Base-by-base conservation (phyloP, 2,888 invertebrate genomes). In the Callinectes sapidus region DNA sequence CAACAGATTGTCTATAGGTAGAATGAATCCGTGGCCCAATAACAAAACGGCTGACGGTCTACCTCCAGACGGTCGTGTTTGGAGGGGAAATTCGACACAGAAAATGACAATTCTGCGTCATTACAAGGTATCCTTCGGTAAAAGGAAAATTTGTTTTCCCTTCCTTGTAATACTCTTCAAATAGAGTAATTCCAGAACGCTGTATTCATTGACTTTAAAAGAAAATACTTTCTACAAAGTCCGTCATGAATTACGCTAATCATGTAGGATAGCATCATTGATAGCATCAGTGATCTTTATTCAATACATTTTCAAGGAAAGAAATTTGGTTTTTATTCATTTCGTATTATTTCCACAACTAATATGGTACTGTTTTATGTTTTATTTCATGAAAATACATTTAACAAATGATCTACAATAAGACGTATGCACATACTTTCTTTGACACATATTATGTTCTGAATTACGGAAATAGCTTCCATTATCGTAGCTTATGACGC, bases 41-140 rank as follows among this genome's bases (percentile, higher is more conserved):
- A 71, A 71, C 71, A 71, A 71, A 28, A 71, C 71, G 71, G 71
- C 71, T 71, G 71, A 71, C 71, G n/a, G n/a, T 71, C 28, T 71
- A 13, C n/a, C 28, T 28, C 71, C 71, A 71, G 71, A 28, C 71
- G 23, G 18, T 23, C 23, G 61, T 61, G 61, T 61, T 61, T 61
- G 61, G 18, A 28, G 71, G 71, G 71, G n/a, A n/a, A 71, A 71
- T 10, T 28, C 71, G 71, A 81, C 81, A 81, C 81, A 81, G 81
- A 81, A 81, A 81, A 81, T 81, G 81, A 35, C 13, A 32, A 18
- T n/a, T 81, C 35, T 81, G 16, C 35, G 16, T 35, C 5, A 32
- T 81, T 81, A 35, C 81, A 81, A 35, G 81, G 81, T 18, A 35
- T 14, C 81, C 81, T 81, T 35, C 10, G 28, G 28, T 71, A 71